A percentile compares a stretch with the other conserved stretches of the same genome.
phyloP scores from a whole-genome alignment of 1,140 invertebrate genomes.

The Drosophila takahashii region DNA sequence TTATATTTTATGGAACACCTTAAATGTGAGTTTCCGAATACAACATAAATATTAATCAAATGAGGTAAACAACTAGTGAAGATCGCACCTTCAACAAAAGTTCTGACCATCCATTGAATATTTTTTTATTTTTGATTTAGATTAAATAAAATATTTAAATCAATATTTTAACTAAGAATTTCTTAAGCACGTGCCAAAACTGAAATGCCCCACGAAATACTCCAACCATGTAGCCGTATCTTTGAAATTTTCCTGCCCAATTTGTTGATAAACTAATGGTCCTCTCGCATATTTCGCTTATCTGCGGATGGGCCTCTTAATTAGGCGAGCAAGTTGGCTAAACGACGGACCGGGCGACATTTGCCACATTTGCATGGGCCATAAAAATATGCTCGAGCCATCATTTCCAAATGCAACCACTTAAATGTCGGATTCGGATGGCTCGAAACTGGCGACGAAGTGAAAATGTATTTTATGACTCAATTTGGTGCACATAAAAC shows the following conservation, averaged over 20 bases:
- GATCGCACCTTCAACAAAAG: no score
- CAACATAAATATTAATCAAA: no score
- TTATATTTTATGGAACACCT: no score
- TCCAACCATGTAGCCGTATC: not conserved
- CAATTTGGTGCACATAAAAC: conserved; percentile 81
- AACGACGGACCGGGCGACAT: conserved; percentile 42
- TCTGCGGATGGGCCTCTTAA: conserved; percentile 42
- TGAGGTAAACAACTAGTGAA: no score
- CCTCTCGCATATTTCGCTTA: conserved; percentile 4
- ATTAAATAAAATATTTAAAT: no score
- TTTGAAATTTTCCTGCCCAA: not conserved
- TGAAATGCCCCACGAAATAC: not conserved
- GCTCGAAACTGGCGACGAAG: conserved; percentile 27
- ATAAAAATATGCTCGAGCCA: conserved; percentile 51
- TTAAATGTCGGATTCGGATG: conserved; percentile 36
- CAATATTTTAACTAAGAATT: no score
- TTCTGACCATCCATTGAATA: no score
- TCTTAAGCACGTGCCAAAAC: conserved; percentile 25
- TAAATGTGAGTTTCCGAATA: no score
- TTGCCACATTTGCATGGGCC: conserved; percentile 51
- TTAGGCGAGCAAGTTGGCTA: conserved; percentile 49
- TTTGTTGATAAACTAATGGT: conserved; percentile 21
- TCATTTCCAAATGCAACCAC: conserved; percentile 63
- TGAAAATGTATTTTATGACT: conserved; percentile 80
- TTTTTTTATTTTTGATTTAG: not conserved